Base-by-base conservation (phyloP, 2,113 vertebrate species). In the Octodon degus region DNA sequence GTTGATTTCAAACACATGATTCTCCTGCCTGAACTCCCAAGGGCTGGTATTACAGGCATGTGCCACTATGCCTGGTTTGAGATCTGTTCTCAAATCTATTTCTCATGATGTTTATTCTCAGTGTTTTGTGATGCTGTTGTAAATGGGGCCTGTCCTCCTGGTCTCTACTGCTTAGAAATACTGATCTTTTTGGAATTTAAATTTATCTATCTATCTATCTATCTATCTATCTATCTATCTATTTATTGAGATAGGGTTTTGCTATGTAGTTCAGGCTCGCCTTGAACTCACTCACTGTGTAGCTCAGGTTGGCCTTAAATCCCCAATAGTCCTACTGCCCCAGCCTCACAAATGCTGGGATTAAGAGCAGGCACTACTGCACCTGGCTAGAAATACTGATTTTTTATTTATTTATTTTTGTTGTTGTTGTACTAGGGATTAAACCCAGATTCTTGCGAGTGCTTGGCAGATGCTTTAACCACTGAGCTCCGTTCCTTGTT, bases 71-170 rank as follows among this genome's bases (percentile, higher is more conserved):
- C 47, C 76, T 53, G 34, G 53, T 50, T 58, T 58, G 80, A 82
- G n/a, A 62, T 63, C 8, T 65, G 19, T 58, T 58, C 17, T 58
- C 55, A 58, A 32, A 13, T 53, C 3, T 20, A 27, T 80, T 89
- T 91, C 32, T 82, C 86, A 53, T 3, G 63, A 76, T 40, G 19
- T 90, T 47, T 93, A 32, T 72, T 70, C 58, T 82, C 70, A n/a
- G 32, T 62, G 6, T 81, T 87, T 89, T 92, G 60, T 60, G 83
- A 68, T 93, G 60, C 25, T 58, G 0, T 87, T 67, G 9, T 89
- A 81, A 91, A 63, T 81, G 40, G 25, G 8, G 63, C 58, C 58
- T 95, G 94, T 88, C 63, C 32, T 90, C 77, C 47, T 90, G 20
- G 50, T 91, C 47, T 24, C 37, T 85, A 24, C 77, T 81, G 63